Conservation (phyloP, 2,797 vertebrate genomes). For the Lepilemur septentrionalis region DNA sequence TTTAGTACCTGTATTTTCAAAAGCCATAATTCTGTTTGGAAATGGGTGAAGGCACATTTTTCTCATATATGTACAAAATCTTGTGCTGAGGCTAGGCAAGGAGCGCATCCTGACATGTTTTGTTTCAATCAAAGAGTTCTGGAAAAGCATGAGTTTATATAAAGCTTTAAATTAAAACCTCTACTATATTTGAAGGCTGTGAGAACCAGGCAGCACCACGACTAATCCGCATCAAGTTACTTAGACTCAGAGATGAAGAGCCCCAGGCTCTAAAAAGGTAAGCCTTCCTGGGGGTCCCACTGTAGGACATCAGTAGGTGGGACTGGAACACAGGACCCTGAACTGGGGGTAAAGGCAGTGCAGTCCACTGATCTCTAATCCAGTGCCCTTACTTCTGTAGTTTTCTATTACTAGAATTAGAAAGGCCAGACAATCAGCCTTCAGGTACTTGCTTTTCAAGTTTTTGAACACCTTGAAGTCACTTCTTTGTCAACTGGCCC, state of each 20-base stretch:
- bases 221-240: neutral
- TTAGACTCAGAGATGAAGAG: neutral
- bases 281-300: neutral
- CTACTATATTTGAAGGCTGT: neutral
- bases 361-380: neutral
- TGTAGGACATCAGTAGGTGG: neutral
- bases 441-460: neutral
- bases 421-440: neutral
- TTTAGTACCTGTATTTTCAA: conserved; percentile 28
- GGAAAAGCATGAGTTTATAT: neutral
- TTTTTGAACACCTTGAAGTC: neutral
- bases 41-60: neutral
- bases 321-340: neutral
- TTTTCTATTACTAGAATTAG: neutral
- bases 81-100: neutral
- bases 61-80: neutral
- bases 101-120: neutral
- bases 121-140: conserved; percentile 27
- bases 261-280: neutral
- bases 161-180: conserved; percentile 36
- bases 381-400: neutral
- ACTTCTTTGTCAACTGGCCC: neutral
- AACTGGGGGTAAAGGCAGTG: neutral
- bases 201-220: neutral
- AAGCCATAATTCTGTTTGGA: conserved; percentile 35